Evolutionary conservation across 2,797 vertebrate species (phyloP), one percentile per base, ranked within the genome.

Genomic region (Myotis daubentonii): DNA sequence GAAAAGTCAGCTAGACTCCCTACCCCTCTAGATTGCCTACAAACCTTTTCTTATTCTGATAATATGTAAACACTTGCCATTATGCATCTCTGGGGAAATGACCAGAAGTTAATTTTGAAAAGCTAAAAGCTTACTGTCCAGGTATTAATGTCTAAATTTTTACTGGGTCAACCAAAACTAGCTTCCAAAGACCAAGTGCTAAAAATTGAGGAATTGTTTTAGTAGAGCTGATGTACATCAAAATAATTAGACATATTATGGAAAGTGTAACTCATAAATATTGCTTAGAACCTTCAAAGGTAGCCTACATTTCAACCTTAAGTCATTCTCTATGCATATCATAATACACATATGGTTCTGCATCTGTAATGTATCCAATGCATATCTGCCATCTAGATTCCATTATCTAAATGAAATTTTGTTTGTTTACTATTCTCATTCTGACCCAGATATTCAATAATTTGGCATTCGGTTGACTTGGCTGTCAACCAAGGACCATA

Each of bases 381-480:
- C 0, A 49, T 22, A n/a, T 15, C 49, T 80, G 55, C 19, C 80
- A 87, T 84, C 81, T 47, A 72, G 25, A 72, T 60, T 38, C 78
- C n/a, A 93, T 70, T 70, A 89, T n/a, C 72, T 47, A 93, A 86
- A 80, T 49, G 38, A 53, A 91, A 95, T 81, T 96, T 86, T 57
- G 19, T 92, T 90, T 95, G 36, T 80, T 94, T 92, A 82, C 49
- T 74, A 44, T 65, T 80, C 66, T 87, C 44, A 81, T 78, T 76
- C 76, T 81, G n/a, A n/a, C 49, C 55, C 68, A 94, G 49, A 16
- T 74, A 74, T 81, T 95, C 51, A 91, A 49, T 74, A 91, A 94
- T 8, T 20, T 76, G 55, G 62, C 57, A 83, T 57, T 92, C 62
- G 47, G 22, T 3, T 89, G 28, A 82, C 47, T 33, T 62, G 74